Percentiles rank a stretch among this genome's conserved stretches.
Evolutionary conservation across 1,140 invertebrate species (phyloP).

Genomic region (Cherax destructor): DNA sequence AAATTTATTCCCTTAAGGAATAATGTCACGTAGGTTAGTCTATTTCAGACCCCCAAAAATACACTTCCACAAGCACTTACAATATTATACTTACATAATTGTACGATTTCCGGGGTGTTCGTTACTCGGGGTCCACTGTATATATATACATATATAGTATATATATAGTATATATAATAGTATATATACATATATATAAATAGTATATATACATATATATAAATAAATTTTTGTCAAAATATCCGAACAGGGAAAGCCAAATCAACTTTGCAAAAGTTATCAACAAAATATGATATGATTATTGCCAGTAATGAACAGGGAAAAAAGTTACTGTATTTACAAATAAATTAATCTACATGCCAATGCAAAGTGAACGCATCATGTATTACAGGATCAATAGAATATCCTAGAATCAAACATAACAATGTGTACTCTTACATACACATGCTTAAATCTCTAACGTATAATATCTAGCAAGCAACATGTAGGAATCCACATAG

Average conservation of each 20-base stretch:
- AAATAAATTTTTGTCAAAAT: background rate
- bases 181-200: too few relatives aligned
- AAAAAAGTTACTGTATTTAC: constrained; percentile 52
- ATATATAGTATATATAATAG: too few relatives aligned
- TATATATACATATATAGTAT: too few relatives aligned
- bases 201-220: too few relatives aligned
- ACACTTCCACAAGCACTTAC: too few relatives aligned
- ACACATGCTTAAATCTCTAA: constrained; percentile 66
- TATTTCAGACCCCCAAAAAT: too few relatives aligned
- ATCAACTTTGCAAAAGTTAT: constrained; percentile 15
- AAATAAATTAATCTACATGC: constrained; percentile 60
- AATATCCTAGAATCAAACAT: constrained; percentile 62
- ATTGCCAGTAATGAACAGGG: constrained; percentile 52
- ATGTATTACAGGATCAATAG: constrained; percentile 51
- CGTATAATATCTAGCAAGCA: constrained; percentile 69
- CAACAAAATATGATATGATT: constrained; percentile 47
- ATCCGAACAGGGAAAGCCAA: constrained; percentile 30
- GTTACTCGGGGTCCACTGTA: too few relatives aligned
- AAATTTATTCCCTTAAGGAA: too few relatives aligned
- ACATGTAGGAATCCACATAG: constrained; percentile 60
- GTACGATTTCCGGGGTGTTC: too few relatives aligned
- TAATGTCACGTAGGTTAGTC: too few relatives aligned
- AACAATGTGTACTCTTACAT: constrained; percentile 55
- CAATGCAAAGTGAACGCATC: constrained; percentile 45
- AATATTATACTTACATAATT: too few relatives aligned